These are phyloP conservation scores for Bellardia pandia DNA, from an alignment of 2,888 invertebrate genomes.

Conservation along the genomic window DNA sequence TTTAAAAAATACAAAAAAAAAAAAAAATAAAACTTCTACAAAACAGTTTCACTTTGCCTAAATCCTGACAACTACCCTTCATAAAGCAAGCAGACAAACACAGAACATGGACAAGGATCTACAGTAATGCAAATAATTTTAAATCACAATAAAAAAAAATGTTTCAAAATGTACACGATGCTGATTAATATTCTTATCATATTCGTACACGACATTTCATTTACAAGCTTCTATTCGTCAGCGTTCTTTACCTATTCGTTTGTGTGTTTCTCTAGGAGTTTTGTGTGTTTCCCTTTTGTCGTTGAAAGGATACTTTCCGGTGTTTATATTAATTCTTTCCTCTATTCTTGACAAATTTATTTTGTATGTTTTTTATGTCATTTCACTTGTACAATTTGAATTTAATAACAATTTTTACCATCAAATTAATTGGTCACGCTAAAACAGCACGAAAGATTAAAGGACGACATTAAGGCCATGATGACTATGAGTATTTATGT, in stretches of 20 bases:
- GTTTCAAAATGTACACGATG: conserved; percentile 37
- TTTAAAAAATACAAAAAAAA: background rate
- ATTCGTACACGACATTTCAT: conserved; percentile 74
- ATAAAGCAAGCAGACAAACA: conserved; percentile 19
- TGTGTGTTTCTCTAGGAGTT: background rate
- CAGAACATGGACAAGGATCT: conserved; percentile 1
- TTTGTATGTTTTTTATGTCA: conserved; percentile 60
- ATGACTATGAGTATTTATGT: conserved; percentile 33
- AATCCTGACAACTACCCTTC: conserved; percentile 59
- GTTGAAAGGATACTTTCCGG: conserved; percentile 38
- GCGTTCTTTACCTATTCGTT: background rate
- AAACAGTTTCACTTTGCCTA: conserved; percentile 64
- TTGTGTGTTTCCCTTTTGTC: conserved; percentile 1
- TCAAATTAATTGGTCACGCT: conserved; percentile 84
- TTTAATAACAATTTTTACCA: conserved; percentile 84
- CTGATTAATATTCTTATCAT: conserved; percentile 82
- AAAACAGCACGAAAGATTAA: conserved; percentile 76
- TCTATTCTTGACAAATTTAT: conserved; percentile 25
- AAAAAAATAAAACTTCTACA: conserved; percentile 32
- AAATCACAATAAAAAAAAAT: conserved; percentile 29
- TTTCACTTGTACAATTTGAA: conserved; percentile 80
- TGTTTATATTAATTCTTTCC: conserved; percentile 35
- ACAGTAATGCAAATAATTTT: conserved; percentile 34
- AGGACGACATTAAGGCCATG: conserved; percentile 38
- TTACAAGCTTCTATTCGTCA: conserved; percentile 72